Percentiles rank a stretch among this genome's conserved stretches.
These are phyloP conservation scores for Erebia aethiops DNA, from an alignment of 2,888 invertebrate species.

Conservation along the genomic window DNA sequence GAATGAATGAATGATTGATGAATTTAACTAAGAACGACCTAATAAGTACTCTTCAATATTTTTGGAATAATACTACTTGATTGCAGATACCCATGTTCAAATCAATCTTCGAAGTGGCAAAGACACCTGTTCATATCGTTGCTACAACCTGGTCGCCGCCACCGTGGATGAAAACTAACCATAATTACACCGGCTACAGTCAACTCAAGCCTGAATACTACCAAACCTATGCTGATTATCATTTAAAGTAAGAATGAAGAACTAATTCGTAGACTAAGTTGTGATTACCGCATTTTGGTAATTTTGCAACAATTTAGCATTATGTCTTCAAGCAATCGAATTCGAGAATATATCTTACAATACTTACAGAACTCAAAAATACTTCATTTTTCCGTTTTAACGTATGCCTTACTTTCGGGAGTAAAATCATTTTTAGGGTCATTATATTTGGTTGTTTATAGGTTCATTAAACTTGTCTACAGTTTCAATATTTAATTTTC, in stretches of 20 bases:
- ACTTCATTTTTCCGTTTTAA: too few species aligned
- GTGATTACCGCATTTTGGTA: not conserved
- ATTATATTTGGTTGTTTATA: too few species aligned
- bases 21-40: too few species aligned
- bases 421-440: too few species aligned
- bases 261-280: not conserved
- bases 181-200: constrained; percentile 42
- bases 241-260: constrained; percentile 78
- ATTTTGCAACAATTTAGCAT: constrained; percentile 30
- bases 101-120: constrained; percentile 56
- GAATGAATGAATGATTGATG: too few species aligned
- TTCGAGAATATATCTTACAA: too few species aligned
- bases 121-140: constrained; percentile 62
- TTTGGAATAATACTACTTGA: not conserved
- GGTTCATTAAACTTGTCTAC: too few species aligned
- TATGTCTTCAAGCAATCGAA: too few species aligned
- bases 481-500: constrained; percentile 34
- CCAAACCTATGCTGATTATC: constrained; percentile 90
- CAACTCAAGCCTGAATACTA: constrained; percentile 79
- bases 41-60: not conserved
- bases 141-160: constrained; percentile 84
- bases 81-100: constrained; percentile 74
- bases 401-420: too few species aligned
- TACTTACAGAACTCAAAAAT: too few species aligned
- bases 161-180: constrained; percentile 85